Conservation (phyloP, 2,797 vertebrate genomes). For the Potorous gilbertii region DNA sequence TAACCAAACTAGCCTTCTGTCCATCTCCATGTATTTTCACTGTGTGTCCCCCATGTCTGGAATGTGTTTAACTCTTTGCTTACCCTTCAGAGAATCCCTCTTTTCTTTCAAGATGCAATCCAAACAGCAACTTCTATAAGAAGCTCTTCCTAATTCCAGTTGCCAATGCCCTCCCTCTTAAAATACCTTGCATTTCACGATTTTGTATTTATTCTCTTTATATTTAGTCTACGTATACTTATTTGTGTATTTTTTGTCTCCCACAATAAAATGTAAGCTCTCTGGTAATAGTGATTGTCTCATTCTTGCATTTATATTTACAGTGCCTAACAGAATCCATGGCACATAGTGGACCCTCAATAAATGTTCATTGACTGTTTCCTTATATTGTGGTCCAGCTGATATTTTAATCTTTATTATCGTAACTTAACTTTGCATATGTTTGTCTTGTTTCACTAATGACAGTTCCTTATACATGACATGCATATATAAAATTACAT, state of each 20-base stretch:
- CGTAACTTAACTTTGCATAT: neutral
- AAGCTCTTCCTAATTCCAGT: neutral
- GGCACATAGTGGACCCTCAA: neutral
- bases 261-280: neutral
- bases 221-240: neutral
- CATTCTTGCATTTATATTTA: neutral
- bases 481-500: neutral
- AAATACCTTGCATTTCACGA: neutral
- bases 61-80: neutral
- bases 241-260: neutral
- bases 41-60: neutral
- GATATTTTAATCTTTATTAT: neutral
- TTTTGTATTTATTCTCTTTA: neutral
- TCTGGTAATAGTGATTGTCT: neutral
- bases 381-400: neutral
- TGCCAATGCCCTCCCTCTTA: neutral
- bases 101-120: neutral
- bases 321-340: neutral
- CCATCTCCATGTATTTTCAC: neutral
- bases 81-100: neutral
- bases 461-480: neutral
- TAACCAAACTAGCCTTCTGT: neutral
- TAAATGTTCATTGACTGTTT: neutral
- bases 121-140: neutral
- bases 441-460: neutral